These are phyloP conservation scores for Musca vetustissima DNA, from an alignment of 1,140 invertebrate genomes.

Conservation along the genomic window DNA sequence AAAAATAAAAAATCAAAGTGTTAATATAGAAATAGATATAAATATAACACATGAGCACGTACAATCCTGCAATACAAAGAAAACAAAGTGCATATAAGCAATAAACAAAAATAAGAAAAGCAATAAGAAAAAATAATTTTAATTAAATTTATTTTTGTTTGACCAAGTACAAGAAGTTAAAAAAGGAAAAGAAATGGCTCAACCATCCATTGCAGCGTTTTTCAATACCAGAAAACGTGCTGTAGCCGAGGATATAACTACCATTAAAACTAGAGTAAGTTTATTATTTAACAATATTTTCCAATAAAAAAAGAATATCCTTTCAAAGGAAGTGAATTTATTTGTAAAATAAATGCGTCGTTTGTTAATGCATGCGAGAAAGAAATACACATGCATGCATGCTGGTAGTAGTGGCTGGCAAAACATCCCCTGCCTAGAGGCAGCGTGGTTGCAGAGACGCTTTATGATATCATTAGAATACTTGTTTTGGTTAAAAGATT, in stretches of 20 bases:
- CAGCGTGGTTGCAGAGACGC: background rate
- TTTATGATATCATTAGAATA: background rate
- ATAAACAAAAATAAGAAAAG: conserved; percentile 7
- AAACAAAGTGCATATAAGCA: background rate
- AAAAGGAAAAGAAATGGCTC: conserved; percentile 63
- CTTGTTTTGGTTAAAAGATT: background rate
- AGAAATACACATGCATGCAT: too few species aligned
- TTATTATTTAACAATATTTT: conserved; percentile 40
- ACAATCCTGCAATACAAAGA: background rate
- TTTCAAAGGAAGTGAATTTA: conserved; percentile 17
- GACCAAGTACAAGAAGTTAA: background rate
- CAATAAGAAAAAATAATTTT: background rate
- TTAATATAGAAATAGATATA: background rate
- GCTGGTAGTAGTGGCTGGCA: background rate
- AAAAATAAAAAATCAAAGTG: conserved; percentile 2
- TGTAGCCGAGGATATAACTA: conserved; percentile 65
- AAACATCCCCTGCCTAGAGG: background rate
- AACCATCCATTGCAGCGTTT: conserved; percentile 69
- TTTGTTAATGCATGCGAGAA: conserved; percentile 20
- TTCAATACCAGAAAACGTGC: conserved; percentile 71
- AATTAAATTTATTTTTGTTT: too few species aligned
- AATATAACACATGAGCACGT: conserved; percentile 6
- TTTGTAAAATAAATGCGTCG: conserved; percentile 28
- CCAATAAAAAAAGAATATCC: background rate
- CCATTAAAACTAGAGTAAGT: conserved; percentile 63